phyloP scores from a whole-genome alignment of 2,888 invertebrate species.

The Pachycephus smyrnensis region DNA sequence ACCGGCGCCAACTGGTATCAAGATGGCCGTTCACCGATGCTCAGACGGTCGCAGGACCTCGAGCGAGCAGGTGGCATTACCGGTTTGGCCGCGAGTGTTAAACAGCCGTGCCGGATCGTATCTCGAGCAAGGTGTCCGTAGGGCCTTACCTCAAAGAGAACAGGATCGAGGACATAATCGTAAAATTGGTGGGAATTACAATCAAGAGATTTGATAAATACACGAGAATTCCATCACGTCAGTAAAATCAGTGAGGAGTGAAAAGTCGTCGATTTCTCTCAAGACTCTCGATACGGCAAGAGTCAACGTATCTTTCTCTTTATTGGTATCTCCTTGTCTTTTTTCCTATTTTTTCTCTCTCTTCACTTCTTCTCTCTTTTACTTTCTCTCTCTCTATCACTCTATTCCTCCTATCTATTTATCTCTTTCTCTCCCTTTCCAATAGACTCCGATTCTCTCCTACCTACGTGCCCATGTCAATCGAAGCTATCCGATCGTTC shows the following conservation, averaged over 20 bases:
- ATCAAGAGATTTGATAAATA: slow-evolving; percentile 22
- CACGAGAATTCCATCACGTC: slow-evolving; percentile 19
- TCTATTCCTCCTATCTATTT: neutral
- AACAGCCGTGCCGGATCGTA: slow-evolving; percentile 35
- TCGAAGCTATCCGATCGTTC: neutral
- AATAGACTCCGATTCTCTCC: neutral
- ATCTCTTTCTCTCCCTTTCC: slow-evolving; percentile 3
- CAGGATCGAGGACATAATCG: neutral
- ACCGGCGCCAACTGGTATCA: slow-evolving; percentile 42
- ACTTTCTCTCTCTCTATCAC: neutral
- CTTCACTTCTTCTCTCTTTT: neutral
- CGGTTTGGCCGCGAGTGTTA: slow-evolving; percentile 32
- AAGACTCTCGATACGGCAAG: neutral
- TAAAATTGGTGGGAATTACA: neutral
- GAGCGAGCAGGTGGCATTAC: slow-evolving; percentile 47
- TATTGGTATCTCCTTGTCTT: neutral
- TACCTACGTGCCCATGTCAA: neutral
- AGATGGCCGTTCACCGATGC: slow-evolving; percentile 49
- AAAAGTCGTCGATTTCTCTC: neutral
- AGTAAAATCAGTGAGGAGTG: neutral
- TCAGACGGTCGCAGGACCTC: slow-evolving; percentile 50
- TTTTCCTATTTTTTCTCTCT: neutral
- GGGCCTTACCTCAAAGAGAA: neutral
- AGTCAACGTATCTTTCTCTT: neutral
- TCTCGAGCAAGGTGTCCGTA: slow-evolving; percentile 14